These are phyloP conservation scores for Lasaia peninsularis DNA, from an alignment of 1,140 invertebrate species.

Conservation along the genomic window DNA sequence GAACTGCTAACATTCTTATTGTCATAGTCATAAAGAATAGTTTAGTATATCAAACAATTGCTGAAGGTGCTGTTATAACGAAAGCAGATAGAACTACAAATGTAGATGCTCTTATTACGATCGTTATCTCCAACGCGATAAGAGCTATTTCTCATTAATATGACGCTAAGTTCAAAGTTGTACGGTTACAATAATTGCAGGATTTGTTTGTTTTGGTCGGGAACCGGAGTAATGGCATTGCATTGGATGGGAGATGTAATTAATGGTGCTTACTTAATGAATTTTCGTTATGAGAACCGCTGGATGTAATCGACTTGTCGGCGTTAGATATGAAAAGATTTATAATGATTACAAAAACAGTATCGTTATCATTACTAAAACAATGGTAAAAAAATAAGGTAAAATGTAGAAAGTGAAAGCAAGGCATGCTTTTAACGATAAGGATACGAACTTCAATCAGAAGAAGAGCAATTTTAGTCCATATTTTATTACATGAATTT, in stretches of 20 bases:
- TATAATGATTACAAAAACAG: constrained; percentile 13
- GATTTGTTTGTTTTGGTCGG: constrained; percentile 73
- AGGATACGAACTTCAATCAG: no score
- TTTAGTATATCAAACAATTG: constrained; percentile 30
- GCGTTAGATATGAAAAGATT: constrained; percentile 12
- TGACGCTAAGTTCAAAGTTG: constrained; percentile 25
- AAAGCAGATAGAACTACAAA: constrained; percentile 41
- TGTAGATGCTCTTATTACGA: constrained; percentile 25
- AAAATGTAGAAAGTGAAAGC: no score
- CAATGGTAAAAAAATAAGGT: neutral
- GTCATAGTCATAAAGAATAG: constrained; percentile 28
- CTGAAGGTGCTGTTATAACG: constrained; percentile 32
- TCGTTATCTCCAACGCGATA: constrained; percentile 38
- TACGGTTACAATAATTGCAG: constrained; percentile 61
- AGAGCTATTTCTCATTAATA: constrained; percentile 34
- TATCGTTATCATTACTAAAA: neutral
- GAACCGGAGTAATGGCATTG: constrained; percentile 67
- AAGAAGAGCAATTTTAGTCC: no score
- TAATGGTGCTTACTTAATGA: constrained; percentile 69
- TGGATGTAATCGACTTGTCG: constrained; percentile 32
- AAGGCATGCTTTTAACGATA: no score
- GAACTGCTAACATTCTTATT: constrained; percentile 32
- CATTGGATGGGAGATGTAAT: constrained; percentile 62
- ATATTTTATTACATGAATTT: no score
- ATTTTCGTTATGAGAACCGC: constrained; percentile 64